Evolutionary conservation across 2,888 invertebrate species (phyloP).

Genomic region (Chloroclystis v-ata): DNA sequence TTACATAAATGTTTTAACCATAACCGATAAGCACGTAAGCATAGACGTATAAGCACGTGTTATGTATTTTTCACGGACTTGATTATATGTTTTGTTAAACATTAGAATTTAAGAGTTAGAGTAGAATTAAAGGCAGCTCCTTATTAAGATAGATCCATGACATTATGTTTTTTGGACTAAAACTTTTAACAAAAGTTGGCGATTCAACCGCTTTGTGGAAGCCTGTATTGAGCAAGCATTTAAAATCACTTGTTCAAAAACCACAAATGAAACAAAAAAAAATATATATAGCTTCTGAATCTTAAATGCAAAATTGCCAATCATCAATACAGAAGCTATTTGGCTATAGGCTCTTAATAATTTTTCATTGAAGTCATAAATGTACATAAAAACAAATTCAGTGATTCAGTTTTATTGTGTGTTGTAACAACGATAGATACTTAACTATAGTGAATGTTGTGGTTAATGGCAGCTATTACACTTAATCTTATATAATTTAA

Average conservation of each 20-base stretch:
- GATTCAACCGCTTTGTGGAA: no score
- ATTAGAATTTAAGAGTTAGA: slow-evolving; percentile 53
- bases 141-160: slow-evolving; percentile 35
- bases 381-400: background rate
- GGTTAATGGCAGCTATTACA: slow-evolving; percentile 39
- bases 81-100: slow-evolving; percentile 73
- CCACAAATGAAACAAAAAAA: no score
- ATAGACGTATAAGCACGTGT: slow-evolving; percentile 70
- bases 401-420: background rate
- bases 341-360: no score
- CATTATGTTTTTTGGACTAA: no score
- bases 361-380: background rate
- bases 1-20: slow-evolving; percentile 34
- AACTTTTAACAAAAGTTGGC: no score
- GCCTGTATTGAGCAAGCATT: no score
- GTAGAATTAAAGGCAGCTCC: slow-evolving; percentile 50
- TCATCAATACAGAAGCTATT: no score
- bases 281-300: no score
- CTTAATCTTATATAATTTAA: slow-evolving; percentile 23
- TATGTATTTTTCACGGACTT: slow-evolving; percentile 68
- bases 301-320: no score
- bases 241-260: no score
- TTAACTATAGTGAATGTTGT: slow-evolving; percentile 17
- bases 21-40: slow-evolving; percentile 56
- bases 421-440: slow-evolving; percentile 23